These are phyloP conservation scores for Drosophila repletoides DNA, from an alignment of 1,140 invertebrate genomes.

Conservation along the genomic window DNA sequence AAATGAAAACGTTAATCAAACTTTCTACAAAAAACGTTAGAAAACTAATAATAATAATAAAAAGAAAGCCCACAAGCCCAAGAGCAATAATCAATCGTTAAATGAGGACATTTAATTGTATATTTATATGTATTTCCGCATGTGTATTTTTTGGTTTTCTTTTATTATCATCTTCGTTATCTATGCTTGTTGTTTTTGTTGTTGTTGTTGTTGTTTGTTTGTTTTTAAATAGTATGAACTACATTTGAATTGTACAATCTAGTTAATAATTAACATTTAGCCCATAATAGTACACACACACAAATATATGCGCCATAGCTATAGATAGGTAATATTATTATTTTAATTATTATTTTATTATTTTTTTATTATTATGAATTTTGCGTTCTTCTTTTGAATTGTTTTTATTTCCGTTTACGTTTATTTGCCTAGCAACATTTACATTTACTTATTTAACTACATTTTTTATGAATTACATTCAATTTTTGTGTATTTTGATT, in stretches of 20 bases:
- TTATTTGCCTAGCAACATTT: conserved; percentile 73
- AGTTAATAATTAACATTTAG: conserved; percentile 79
- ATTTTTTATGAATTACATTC: conserved; percentile 71
- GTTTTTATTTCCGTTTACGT: conserved; percentile 23
- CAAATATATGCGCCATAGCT: conserved; percentile 53
- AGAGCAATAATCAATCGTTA: no score
- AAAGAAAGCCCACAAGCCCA: neutral
- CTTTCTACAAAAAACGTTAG: neutral
- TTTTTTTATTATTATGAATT: conserved; percentile 19
- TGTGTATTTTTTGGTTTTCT: conserved; percentile 19
- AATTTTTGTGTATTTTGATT: conserved; percentile 49
- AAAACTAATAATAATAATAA: neutral
- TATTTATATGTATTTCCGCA: neutral
- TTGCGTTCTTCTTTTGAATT: conserved; percentile 24
- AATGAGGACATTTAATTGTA: no score
- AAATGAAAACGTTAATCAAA: neutral
- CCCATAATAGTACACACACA: conserved; percentile 78
- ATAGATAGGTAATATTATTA: conserved; percentile 33
- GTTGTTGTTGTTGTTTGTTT: no score
- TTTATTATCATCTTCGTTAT: conserved; percentile 32
- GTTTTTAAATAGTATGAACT: conserved; percentile 77
- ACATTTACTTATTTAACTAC: conserved; percentile 66
- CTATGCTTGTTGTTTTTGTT: conserved; percentile 15
- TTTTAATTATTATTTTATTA: conserved; percentile 31
- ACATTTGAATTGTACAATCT: conserved; percentile 79